Evolutionary conservation across 2,113 vertebrate genomes (phyloP), one percentile per base, ranked within the genome.

Genomic region (Strix uralensis): DNA sequence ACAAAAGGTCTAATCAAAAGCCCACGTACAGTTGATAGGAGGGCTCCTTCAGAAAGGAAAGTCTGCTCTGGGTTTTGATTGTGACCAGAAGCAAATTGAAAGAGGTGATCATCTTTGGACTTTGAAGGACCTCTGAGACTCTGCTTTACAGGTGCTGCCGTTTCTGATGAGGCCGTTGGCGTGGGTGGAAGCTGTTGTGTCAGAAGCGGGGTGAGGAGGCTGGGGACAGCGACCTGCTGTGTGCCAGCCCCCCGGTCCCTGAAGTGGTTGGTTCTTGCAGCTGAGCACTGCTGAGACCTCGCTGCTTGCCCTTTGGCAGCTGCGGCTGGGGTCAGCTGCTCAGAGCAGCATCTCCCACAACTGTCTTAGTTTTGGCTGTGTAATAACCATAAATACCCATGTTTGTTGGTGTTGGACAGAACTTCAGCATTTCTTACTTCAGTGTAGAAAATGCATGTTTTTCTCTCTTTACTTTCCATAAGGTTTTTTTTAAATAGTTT

Each of bases 1-100:
- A 44, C 58, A 51, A 40, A 92, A 87, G 32, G 5, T 85, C 94
- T 97, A 80, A 88, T 96, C 83, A 81, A 78, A 93, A 92, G 67
- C 61, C 93, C 49, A 9, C 65, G 4, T 80, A 70, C 21, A 54
- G 40, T 44, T 82, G 85, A 51, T 85, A 59, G 83, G 58, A 94
- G 40, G 42, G 42, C 55, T 81, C 10, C 69, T 77, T 77, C 9
- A 2, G 55, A 86, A 81, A 72, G 72, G 49, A 86, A 42, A 42
- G 71, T 66, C 40, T 87, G 47, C 36, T 77, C 34, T 55, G 58
- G 72, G 20, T 55, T 81, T 63, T 84, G 83, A 73, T 87, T 78
- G 44, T 66, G 58, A 88, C 82, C 79, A 89, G 82, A 87, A 91
- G 59, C 25, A 26, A 40, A 42, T 4, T 88, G 85, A 80, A 88